These are phyloP conservation scores for Capromys pilorides DNA, from an alignment of 2,797 vertebrate species.

Conservation along the genomic window DNA sequence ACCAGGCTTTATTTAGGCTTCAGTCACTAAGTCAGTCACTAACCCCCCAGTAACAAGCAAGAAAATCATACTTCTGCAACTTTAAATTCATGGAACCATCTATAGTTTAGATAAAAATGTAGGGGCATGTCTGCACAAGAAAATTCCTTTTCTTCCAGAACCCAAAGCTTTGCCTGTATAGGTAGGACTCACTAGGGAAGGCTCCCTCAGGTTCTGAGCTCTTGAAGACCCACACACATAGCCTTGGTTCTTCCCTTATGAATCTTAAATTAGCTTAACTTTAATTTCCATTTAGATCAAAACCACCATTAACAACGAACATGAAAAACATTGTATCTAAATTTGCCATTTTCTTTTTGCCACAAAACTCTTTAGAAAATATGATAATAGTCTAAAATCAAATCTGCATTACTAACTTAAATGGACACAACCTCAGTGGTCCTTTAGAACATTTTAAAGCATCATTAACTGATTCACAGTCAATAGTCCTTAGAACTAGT, in stretches of 20 bases:
- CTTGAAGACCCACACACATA: too few relatives aligned
- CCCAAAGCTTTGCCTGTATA: fast-evolving
- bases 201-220: fast-evolving
- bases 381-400: fast-evolving
- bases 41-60: background rate
- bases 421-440: fast-evolving
- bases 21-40: background rate
- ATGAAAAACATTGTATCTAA: background rate
- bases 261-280: background rate
- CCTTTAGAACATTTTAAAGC: background rate
- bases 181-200: fast-evolving
- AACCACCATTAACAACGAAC: background rate
- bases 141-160: background rate
- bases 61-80: background rate
- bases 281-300: background rate
- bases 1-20: too few relatives aligned
- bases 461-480: fast-evolving
- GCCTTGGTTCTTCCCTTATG: background rate
- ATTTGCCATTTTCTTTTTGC: background rate
- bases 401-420: fast-evolving
- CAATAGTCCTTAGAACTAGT: fast-evolving
- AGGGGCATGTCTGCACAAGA: background rate
- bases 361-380: background rate
- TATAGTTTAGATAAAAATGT: background rate
- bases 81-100: background rate